Evolutionary conservation across 92 coral and sea anemone species (phyloP).

Genomic region (Scolanthus callimorphus): DNA sequence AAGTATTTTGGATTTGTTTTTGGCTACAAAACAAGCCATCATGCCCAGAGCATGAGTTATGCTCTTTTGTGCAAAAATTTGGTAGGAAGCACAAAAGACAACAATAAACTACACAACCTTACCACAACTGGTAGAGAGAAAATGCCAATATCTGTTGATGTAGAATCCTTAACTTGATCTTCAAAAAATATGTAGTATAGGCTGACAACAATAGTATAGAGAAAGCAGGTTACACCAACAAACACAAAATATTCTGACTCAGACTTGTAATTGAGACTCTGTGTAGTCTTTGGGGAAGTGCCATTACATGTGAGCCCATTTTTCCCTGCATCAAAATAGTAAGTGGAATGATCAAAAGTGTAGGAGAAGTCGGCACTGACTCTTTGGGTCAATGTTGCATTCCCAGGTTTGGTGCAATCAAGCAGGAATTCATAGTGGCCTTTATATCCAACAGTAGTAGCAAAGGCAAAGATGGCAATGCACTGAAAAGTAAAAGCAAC

Average conservation of each 20-base stretch:
- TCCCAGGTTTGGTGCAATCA: neutral
- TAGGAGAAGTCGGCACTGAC: conserved; percentile 62
- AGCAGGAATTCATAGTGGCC: conserved; percentile 45
- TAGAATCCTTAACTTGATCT: conserved; percentile 67
- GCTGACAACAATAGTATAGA: conserved; percentile 60
- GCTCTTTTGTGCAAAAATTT: too few relatives aligned
- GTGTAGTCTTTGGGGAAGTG: neutral
- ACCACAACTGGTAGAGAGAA: conserved; percentile 89
- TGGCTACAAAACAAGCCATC: too few relatives aligned
- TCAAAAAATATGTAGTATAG: conserved; percentile 73
- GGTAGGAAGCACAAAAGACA: neutral
- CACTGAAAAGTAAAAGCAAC: conserved; percentile 41
- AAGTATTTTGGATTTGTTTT: too few relatives aligned
- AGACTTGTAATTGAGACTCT: conserved; percentile 45
- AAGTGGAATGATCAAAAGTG: conserved; percentile 38
- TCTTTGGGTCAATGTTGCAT: neutral
- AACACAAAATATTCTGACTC: conserved; percentile 92
- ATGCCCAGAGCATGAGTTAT: too few relatives aligned
- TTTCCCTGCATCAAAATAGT: conserved; percentile 2
- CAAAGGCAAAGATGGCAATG: conserved; percentile 94
- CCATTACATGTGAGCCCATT: neutral
- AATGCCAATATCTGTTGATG: conserved; percentile 84
- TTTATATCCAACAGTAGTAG: conserved; percentile 84
- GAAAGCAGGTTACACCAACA: conserved; percentile 78
- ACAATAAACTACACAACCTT: conserved; percentile 2